A percentile compares a stretch with the other conserved stretches of the same genome.
phyloP scores from a whole-genome alignment of 2,113 vertebrate species.

The Catharus minimus region DNA sequence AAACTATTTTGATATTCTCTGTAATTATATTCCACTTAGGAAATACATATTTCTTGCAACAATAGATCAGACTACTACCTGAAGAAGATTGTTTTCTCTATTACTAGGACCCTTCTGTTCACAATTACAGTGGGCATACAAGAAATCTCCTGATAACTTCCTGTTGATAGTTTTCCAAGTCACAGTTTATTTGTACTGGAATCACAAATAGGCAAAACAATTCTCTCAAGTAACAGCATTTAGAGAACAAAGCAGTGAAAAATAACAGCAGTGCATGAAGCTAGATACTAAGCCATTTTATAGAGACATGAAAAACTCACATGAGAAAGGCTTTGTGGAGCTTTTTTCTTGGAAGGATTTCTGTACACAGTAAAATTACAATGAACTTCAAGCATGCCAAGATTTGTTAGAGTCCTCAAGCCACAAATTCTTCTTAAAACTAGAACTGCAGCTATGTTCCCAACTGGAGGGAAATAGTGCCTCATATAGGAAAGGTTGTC shows the following conservation, averaged over 20 bases:
- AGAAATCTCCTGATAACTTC: slow-evolving; percentile 63
- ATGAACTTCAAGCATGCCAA: slow-evolving; percentile 70
- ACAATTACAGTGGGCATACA: slow-evolving; percentile 54
- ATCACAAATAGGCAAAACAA: slow-evolving; percentile 71
- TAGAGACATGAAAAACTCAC: slow-evolving; percentile 59
- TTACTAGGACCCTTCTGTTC: slow-evolving; percentile 42
- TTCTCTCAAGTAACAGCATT: slow-evolving; percentile 65
- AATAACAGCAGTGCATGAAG: slow-evolving; percentile 61
- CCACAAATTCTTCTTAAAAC: slow-evolving; percentile 71
- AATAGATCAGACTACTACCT: slow-evolving; percentile 17
- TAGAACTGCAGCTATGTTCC: slow-evolving; percentile 65
- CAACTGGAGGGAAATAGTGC: slow-evolving; percentile 67
- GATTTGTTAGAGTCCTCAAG: slow-evolving; percentile 64
- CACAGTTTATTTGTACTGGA: slow-evolving; percentile 73
- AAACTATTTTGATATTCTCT: background rate
- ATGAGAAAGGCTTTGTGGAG: slow-evolving; percentile 63
- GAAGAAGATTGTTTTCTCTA: slow-evolving; percentile 20
- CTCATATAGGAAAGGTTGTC: slow-evolving; percentile 72
- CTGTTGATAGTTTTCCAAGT: slow-evolving; percentile 62
- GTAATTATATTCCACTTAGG: background rate
- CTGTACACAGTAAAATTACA: slow-evolving; percentile 71
- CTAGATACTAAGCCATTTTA: slow-evolving; percentile 69
- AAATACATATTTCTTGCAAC: background rate
- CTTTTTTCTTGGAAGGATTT: slow-evolving; percentile 69
- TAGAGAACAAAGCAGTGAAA: slow-evolving; percentile 64